A percentile compares a stretch with the other conserved stretches of the same genome.
Evolutionary conservation across 2,113 vertebrate genomes (phyloP).

Genomic region (Numida meleagris): DNA sequence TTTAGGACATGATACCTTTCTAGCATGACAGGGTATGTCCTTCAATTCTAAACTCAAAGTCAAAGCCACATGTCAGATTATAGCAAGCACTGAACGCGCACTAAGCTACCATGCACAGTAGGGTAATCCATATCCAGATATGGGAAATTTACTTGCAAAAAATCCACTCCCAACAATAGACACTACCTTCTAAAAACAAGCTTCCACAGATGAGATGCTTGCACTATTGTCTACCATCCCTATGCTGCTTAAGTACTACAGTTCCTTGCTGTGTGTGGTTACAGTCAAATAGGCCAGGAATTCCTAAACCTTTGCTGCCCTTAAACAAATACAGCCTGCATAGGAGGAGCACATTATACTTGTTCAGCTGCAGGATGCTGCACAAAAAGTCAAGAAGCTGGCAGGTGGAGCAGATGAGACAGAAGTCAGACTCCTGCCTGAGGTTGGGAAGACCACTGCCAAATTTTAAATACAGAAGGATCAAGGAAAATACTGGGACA

Average conservation of each 20-base stretch:
- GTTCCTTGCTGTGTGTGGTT: neutral
- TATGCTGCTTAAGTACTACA: neutral
- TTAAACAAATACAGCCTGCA: neutral
- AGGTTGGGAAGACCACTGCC: neutral
- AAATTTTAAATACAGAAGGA: neutral
- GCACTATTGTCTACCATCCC: neutral
- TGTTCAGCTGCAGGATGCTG: neutral
- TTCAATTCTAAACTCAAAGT: neutral
- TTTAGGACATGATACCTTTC: neutral
- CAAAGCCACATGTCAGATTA: rapidly evolving
- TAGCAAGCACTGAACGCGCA: neutral
- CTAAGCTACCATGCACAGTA: neutral
- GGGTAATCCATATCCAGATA: neutral
- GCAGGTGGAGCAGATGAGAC: neutral
- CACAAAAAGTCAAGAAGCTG: neutral
- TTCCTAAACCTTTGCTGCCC: neutral
- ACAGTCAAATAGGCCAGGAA: neutral
- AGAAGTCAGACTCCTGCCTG: neutral
- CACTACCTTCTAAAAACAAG: neutral
- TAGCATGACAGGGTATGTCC: neutral
- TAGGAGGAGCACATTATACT: neutral
- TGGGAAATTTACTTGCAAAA: neutral
- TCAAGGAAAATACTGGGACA: neutral
- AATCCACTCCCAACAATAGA: neutral
- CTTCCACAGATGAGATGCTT: neutral